These are phyloP conservation scores for Pyxicephalus adspersus DNA, from an alignment of 2,113 vertebrate species.

Conservation along the genomic window DNA sequence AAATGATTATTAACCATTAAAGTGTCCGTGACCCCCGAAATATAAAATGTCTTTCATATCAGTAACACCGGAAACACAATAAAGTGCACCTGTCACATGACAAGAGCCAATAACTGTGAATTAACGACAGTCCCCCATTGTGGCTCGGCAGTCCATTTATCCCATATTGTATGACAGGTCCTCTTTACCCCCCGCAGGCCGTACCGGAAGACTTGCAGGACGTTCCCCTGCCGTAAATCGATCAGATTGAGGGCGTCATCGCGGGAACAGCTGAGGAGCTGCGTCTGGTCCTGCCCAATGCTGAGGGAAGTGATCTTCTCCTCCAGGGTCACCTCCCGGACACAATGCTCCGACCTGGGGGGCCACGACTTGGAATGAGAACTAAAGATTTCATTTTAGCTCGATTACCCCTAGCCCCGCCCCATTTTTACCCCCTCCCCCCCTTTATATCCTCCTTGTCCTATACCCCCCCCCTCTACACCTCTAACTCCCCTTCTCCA, in stretches of 20 bases:
- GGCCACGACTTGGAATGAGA: too few relatives aligned
- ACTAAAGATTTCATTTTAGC: too few relatives aligned
- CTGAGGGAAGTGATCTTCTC: slow-evolving; percentile 84
- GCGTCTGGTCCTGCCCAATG: slow-evolving; percentile 77
- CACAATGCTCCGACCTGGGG: slow-evolving; percentile 71
- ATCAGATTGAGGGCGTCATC: slow-evolving; percentile 83
- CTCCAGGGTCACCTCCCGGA: slow-evolving; percentile 76
- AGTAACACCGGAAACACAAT: too few relatives aligned
- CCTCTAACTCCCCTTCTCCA: too few relatives aligned
- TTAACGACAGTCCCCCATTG: background rate
- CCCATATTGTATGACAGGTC: too few relatives aligned
- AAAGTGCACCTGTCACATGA: too few relatives aligned
- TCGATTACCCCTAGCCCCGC: too few relatives aligned
- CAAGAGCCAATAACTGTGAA: too few relatives aligned
- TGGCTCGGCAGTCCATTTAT: background rate
- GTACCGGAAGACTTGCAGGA: slow-evolving; percentile 76
- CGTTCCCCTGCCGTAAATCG: slow-evolving; percentile 77
- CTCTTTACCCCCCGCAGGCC: background rate
- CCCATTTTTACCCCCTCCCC: too few relatives aligned
- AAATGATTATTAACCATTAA: background rate
- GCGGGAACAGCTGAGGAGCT: slow-evolving; percentile 86
- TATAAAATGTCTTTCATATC: too few relatives aligned
- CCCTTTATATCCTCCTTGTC: too few relatives aligned
- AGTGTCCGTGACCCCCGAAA: background rate
- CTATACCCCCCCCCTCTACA: too few relatives aligned